These are phyloP conservation scores for Gryllus longicercus DNA, from an alignment of 2,888 invertebrate genomes.

Conservation along the genomic window DNA sequence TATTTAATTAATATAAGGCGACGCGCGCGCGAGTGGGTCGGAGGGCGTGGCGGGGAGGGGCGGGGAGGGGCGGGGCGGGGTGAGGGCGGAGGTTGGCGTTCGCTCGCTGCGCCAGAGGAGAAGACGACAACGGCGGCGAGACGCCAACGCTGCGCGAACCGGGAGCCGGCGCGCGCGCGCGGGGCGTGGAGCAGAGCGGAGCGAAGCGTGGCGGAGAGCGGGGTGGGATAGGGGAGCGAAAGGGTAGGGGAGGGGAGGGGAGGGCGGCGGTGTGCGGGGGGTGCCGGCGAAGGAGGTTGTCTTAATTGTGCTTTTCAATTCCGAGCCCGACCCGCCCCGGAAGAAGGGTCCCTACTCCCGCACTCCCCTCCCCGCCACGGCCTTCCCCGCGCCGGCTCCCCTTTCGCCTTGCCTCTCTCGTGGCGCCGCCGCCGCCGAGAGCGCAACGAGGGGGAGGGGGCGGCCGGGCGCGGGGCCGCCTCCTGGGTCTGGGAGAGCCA, in stretches of 20 bases:
- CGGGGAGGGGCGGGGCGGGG: too few relatives aligned
- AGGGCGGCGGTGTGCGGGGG: not conserved
- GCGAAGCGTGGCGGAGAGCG: not conserved
- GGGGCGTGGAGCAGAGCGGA: too few relatives aligned
- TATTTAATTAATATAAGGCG: conserved; percentile 38
- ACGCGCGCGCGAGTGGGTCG: conserved; percentile 26
- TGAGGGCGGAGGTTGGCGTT: not conserved
- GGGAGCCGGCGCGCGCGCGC: not conserved
- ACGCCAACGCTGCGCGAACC: not conserved
- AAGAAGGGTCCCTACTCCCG: too few relatives aligned
- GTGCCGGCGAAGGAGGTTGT: not conserved
- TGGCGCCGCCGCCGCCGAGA: too few relatives aligned
- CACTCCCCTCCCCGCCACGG: too few relatives aligned
- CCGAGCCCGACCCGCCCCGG: conserved; percentile 23
- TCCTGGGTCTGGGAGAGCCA: too few relatives aligned
- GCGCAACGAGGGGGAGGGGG: too few relatives aligned
- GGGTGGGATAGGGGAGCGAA: not conserved
- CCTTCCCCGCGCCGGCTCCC: too few relatives aligned
- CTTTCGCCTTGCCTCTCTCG: too few relatives aligned
- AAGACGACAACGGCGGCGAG: not conserved
- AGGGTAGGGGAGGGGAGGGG: not conserved
- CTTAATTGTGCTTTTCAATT: conserved; percentile 38
- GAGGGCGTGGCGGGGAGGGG: conserved; percentile 20
- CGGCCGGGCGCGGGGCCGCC: too few relatives aligned
- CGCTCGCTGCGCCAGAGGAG: too few relatives aligned